Conservation (phyloP, 2,113 vertebrate genomes). For the Hippolais icterina region DNA sequence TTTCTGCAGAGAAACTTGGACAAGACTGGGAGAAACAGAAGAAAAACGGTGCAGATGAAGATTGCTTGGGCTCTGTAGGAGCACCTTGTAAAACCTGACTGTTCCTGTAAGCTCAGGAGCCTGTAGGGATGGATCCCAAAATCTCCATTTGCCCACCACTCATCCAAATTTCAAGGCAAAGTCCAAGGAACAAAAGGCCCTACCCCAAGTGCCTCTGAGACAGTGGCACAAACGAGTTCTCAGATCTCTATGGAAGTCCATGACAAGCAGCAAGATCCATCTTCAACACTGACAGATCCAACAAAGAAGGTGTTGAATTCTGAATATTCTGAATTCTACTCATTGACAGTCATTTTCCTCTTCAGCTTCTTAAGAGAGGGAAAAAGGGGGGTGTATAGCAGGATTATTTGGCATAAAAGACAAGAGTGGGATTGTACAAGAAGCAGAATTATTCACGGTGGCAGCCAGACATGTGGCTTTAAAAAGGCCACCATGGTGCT, state of each 20-base stretch:
- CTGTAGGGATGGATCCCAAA: background rate
- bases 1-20: background rate
- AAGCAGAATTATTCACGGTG: background rate
- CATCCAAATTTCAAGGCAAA: background rate
- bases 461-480: background rate
- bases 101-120: background rate
- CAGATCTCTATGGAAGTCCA: background rate
- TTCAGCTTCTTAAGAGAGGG: background rate
- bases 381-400: background rate
- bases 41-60: background rate
- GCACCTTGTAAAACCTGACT: background rate
- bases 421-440: background rate
- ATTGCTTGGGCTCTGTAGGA: background rate
- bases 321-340: background rate
- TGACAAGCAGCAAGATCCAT: background rate
- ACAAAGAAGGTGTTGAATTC: background rate
- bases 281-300: background rate
- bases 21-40: background rate
- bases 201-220: background rate
- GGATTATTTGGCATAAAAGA: background rate
- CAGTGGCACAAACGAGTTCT: rapidly evolving
- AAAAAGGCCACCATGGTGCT: background rate
- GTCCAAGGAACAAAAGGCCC: background rate
- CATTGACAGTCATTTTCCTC: background rate
- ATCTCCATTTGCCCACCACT: background rate